These are phyloP conservation scores for Aphelocoma coerulescens DNA, from an alignment of 2,113 vertebrate species.

Conservation along the genomic window DNA sequence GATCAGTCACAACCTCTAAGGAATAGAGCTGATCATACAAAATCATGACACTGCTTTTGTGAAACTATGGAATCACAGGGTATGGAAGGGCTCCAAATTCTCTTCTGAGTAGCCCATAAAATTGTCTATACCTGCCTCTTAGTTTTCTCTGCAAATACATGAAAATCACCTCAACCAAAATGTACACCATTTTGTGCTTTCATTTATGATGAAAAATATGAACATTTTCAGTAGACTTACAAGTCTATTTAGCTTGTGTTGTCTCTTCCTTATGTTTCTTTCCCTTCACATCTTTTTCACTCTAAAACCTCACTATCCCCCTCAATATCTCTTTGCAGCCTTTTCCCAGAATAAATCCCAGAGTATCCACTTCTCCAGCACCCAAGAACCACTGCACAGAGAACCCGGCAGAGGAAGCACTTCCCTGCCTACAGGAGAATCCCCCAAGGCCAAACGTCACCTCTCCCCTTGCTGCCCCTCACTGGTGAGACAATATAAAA, in stretches of 20 bases:
- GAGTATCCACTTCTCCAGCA: neutral
- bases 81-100: neutral
- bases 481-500: neutral
- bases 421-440: neutral
- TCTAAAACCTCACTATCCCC: neutral
- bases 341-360: neutral
- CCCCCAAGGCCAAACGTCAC: neutral
- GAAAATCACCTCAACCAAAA: neutral
- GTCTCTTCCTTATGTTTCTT: neutral
- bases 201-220: neutral
- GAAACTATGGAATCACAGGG: neutral
- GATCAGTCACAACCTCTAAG: neutral
- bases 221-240: neutral
- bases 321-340: neutral
- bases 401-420: neutral
- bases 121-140: neutral
- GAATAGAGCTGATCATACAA: neutral
- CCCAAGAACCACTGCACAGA: neutral
- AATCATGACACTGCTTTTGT: neutral
- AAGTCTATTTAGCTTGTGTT: neutral
- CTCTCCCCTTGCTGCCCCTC: neutral
- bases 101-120: neutral
- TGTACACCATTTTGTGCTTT: neutral
- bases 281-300: neutral
- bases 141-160: neutral